Evolutionary conservation across 2,113 vertebrate species (phyloP), one percentile per base, ranked within the genome.

Genomic region (Elgaria multicarinata): DNA sequence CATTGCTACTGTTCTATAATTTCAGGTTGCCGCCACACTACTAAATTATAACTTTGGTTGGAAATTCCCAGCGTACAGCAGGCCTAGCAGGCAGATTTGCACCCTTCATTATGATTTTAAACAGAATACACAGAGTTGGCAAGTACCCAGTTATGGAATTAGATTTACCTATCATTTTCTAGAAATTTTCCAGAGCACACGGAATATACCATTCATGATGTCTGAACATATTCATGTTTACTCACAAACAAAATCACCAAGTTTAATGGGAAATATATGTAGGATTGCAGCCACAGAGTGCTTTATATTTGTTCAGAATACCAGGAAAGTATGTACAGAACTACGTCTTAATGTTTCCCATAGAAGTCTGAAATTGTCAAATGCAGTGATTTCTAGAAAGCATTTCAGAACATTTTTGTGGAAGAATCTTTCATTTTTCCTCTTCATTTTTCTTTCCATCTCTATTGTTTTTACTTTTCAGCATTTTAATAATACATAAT

Each of bases 1-100:
- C n/a, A 22, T 71, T 53, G 62, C 82, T 84, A 85, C 81, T 84
- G 81, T 85, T 89, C 72, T 26, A 33, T 78, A 89, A 89, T 89
- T 89, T 69, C 46, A 84, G 88, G 88, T 42, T 82, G 74, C 88
- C 72, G 69, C 81, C 72, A 78, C 82, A 69, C 44, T 69, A 53
- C 33, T 85, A 85, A 84, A 85, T 89, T 83, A 85, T 85, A 84
- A 75, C 62, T 69, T 42, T 69, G 46, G 28, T 33, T 69, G 4
- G 74, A 69, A 55, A 78, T 69, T 85, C 72, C 44, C 67, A 33
- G 72, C 28, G 46, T 58, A 72, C 31, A 62, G 5, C n/a, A 87
- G 76, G 13, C 33, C 33, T 36, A 24, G 53, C 12, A 64, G 69
- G 72, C 36, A 88, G 53, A 83, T 66, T 81, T 89, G 55, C 53